These are phyloP conservation scores for Agrochola lychnidis DNA, from an alignment of 2,888 invertebrate genomes.

Conservation along the genomic window DNA sequence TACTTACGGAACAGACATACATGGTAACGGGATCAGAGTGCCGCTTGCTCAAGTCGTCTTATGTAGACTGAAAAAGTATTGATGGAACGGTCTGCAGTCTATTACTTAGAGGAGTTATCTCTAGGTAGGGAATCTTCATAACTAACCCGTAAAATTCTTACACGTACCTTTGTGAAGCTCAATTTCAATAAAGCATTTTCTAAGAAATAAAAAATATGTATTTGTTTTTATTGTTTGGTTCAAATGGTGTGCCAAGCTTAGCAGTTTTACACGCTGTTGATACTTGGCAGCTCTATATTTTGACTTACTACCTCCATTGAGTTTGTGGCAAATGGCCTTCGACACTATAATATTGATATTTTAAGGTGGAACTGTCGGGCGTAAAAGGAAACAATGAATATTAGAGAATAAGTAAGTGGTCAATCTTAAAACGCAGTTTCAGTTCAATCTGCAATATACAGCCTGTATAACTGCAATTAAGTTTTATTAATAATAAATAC, in stretches of 20 bases:
- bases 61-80: neutral
- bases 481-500: slow-evolving; percentile 32
- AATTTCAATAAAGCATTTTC: slow-evolving; percentile 1
- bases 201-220: too few relatives aligned
- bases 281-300: neutral
- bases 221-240: neutral
- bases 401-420: too few relatives aligned
- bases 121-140: neutral
- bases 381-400: neutral
- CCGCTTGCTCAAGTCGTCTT: neutral
- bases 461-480: slow-evolving; percentile 23
- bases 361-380: neutral
- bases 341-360: neutral
- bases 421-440: slow-evolving; percentile 11
- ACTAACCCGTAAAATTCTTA: slow-evolving; percentile 17
- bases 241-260: neutral
- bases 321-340: neutral
- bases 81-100: neutral
- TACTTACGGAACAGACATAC: neutral
- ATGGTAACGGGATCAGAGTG: neutral
- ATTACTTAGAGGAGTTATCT: neutral
- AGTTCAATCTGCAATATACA: neutral
- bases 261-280: neutral
- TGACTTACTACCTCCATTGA: neutral
- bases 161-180: neutral